Evolutionary conservation across 37 sponge, comb jelly and placozoan species (phyloP).

Genomic region (Lycopodina hypogea): DNA sequence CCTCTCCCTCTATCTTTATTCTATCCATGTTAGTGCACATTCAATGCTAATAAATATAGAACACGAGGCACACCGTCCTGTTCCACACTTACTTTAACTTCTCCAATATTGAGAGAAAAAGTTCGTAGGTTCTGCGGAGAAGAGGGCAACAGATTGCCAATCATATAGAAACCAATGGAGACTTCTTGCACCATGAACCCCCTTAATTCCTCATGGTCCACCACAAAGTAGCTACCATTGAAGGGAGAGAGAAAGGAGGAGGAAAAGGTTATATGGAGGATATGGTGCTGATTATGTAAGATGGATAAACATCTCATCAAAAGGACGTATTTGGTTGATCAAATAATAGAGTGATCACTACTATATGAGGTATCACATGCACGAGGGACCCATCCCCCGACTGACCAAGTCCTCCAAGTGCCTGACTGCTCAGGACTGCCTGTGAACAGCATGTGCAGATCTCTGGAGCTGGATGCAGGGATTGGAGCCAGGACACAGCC

Average conservation of each 20-base stretch:
- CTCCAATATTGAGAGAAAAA: slow-evolving; percentile 45
- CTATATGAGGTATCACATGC: too few relatives aligned
- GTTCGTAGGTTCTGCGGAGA: neutral
- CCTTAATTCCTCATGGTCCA: slow-evolving; percentile 16
- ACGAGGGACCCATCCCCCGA: too few relatives aligned
- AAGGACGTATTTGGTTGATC: too few relatives aligned
- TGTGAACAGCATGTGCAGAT: slow-evolving; percentile 48
- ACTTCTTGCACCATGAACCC: slow-evolving; percentile 20
- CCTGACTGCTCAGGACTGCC: slow-evolving; percentile 16
- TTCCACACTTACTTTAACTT: slow-evolving; percentile 72
- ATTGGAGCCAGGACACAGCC: slow-evolving; percentile 41
- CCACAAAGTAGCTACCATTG: slow-evolving; percentile 53
- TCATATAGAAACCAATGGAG: slow-evolving; percentile 18
- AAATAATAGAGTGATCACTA: too few relatives aligned
- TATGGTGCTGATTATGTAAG: too few relatives aligned
- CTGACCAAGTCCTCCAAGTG: slow-evolving; percentile 63
- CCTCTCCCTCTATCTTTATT: too few relatives aligned
- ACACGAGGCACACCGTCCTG: too few relatives aligned
- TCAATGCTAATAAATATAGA: too few relatives aligned
- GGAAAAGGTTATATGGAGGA: neutral
- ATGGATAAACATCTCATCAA: too few relatives aligned
- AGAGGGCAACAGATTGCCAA: neutral
- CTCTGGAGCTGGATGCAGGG: neutral
- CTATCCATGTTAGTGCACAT: too few relatives aligned
- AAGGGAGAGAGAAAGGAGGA: neutral